Evolutionary conservation across 2,888 invertebrate species (phyloP), one percentile per base, ranked within the genome.

Genomic region (Diarsia rubi): DNA sequence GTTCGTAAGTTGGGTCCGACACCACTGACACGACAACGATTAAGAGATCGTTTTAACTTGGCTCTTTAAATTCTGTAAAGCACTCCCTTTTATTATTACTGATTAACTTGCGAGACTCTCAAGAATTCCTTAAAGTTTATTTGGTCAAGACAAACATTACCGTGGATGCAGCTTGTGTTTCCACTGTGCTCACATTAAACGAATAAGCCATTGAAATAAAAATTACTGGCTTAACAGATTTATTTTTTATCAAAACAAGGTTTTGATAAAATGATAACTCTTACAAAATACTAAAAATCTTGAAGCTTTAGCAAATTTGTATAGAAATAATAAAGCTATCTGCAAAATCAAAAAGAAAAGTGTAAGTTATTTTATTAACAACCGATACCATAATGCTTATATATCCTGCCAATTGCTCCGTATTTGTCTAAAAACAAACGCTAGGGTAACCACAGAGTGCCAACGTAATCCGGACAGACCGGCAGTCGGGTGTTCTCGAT

Each of bases 381-480:
- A 8, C 9, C 11, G 19, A 49, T 67, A 60, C 21, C 45, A 69
- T 72, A 66, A 60, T 57, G 31, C 1, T 24, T 44, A n/a, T 19
- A 49, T 19, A 67, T 54, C 12, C 54, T 44, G 12, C n/a, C 71
- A 75, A 75, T 70, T 54, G 44, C 21, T 27, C 44, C 9, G 24
- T 65, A 54, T 78, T 81, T 54, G 42, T 54, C 60, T 77, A 84
- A 83, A 89, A 90, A 89, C 83, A 89, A 88, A 86, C 82, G 71
- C 59, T 73, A 80, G 86, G 86, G 85, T 81, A 85, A 84, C 85
- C 87, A 54, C 82, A 80, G 81, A 63, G 83, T 87, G 81, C 86
- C 81, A 84, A 79, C 80, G 81, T 91, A 91, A 91, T 90, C 91
- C 89, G 80, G 78, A 81, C 81, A 83, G 78, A 67, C 81, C 67